Base-by-base conservation (phyloP, 1,140 invertebrate species). In the Panulirus ornatus region DNA sequence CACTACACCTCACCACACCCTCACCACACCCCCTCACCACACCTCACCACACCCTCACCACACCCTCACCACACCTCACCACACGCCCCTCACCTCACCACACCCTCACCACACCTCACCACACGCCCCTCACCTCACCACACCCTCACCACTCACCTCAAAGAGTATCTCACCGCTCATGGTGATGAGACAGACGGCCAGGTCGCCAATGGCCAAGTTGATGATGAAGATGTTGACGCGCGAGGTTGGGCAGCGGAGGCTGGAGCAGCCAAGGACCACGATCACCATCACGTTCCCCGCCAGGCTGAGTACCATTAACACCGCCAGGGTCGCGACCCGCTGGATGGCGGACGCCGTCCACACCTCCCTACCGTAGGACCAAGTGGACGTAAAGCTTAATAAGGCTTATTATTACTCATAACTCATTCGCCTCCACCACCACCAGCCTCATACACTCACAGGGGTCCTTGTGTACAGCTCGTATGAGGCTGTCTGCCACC, bases 141-240 rank as follows among this genome's bases (percentile, higher is more conserved):
- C 9, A 54, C 51, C 3, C 9, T 19, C 34, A 54, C 19, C 30
- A 84, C 92, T 92, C 90, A 94, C 94, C 58, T 94, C 94, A 89
- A 94, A 94, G 6, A 95, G 84, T 30, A 94, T 93, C 86, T 94
- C 94, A 0, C 94, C 94, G 9, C 94, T 94, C 94, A 94, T 95
- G 14, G 94, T 94, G 36, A 94, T 93, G 47, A 92, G 92, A 89
- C 94, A 94, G 6, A 94, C 94, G 16, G 93, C 93, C 22, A 95
- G 92, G 86, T 95, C 94, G 2, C 94, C 94, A 38, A 94, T 92
- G 11, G 94, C 94, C 83, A 95, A 91, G 91, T 95, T 94, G 8
- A 94, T 93, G 76, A 95, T 94, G 92, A 94, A 95, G 36, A 94
- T 93, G 91, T 95, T 95, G 6, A 95, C 94, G 36, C 94, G 91